Evolutionary conservation across 2,888 invertebrate genomes (phyloP), one percentile per base, ranked within the genome.

Genomic region (Drepanosiphum platanoidis): DNA sequence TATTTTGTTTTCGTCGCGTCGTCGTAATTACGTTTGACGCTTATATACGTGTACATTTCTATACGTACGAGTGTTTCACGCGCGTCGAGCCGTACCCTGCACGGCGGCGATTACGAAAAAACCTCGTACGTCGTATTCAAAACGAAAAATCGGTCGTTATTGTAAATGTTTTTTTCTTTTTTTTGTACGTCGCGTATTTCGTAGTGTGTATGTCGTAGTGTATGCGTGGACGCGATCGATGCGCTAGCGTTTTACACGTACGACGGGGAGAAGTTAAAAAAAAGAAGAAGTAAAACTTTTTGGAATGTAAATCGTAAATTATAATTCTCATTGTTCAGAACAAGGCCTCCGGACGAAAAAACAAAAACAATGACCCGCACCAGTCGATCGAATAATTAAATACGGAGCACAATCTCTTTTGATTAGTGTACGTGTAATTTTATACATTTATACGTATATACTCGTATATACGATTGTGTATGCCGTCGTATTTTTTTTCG

Each of bases 321-420:
- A 58, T 52, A 32, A 32, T 52, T 11, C 22, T 36, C 34, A 22
- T 75, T 74, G n/a, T 74, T 32, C 32, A 58, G n/a, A 36, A 77
- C 15, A n/a, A 13, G 34, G 36, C 61, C 77, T 61, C 36, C 61
- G 27, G 52, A 77, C 39, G 61, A 61, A 34, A 77, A 61, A 36
- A 42, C 8, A 61, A 61, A 15, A 22, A 78, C 39, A 64, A 78
- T 39, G 46, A 5, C 22, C 13, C 77, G 77, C 15, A 7, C 18
- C 22, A 30, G 30, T 61, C 30, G 39, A 77, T 61, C 9, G n/a
- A 61, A 3, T 58, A 36, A 75, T 75, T 77, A 58, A 58, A 61
- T 72, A 18, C 58, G 3, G 61, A 36, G 36, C 34, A 34, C 13
- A 74, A 13, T 1, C 34, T 13, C 36, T 11, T 34, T 27, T 4